Conservation (phyloP, 2,113 vertebrate species). For the Varanus komodoensis region DNA sequence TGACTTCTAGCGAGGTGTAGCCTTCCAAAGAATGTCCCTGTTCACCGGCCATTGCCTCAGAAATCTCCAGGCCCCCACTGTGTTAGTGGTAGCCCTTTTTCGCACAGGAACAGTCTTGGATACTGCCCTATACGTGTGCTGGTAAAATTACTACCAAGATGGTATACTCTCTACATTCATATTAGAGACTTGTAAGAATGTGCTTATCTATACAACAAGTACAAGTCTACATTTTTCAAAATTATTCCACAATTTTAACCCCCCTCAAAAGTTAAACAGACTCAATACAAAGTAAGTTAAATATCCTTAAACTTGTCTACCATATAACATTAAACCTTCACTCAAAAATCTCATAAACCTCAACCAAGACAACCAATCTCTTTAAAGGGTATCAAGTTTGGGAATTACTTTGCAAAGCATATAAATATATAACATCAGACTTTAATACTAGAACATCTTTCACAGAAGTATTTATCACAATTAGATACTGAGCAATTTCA, state of each 20-base stretch:
- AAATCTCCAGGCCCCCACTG: too few relatives aligned
- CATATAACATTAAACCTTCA: background rate
- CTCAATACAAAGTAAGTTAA: constrained; percentile 6
- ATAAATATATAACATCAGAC: background rate
- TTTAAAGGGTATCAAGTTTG: background rate
- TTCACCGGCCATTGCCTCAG: too few relatives aligned
- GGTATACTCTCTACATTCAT: background rate
- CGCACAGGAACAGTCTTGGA: too few relatives aligned
- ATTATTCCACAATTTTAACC: background rate
- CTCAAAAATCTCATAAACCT: background rate
- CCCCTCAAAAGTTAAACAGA: background rate
- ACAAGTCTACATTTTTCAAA: background rate
- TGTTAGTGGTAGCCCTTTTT: too few relatives aligned
- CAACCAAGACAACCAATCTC: background rate
- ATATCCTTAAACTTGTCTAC: constrained; percentile 15
- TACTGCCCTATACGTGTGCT: background rate
- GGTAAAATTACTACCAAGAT: constrained; percentile 16
- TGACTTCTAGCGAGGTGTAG: too few relatives aligned
- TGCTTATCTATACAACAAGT: constrained; percentile 13
- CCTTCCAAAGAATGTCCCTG: too few relatives aligned
- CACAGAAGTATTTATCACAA: background rate
- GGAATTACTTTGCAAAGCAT: background rate
- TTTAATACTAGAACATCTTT: constrained; percentile 1
- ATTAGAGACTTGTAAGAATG: constrained; percentile 36
- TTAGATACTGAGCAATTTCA: background rate